These are phyloP conservation scores for Lamellibrachia satsuma DNA, from an alignment of 2,888 invertebrate genomes.

Conservation along the genomic window DNA sequence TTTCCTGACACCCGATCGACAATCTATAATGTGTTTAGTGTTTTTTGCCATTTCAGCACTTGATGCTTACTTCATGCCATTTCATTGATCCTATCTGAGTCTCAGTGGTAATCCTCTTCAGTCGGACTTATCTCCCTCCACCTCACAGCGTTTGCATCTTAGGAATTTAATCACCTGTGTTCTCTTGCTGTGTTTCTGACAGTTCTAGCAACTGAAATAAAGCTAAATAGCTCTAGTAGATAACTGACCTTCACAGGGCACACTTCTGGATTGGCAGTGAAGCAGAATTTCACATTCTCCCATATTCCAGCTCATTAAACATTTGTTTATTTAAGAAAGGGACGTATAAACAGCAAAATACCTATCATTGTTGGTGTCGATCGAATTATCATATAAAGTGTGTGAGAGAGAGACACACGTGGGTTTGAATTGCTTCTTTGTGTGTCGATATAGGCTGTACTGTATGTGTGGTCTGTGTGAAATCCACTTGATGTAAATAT, in stretches of 20 bases:
- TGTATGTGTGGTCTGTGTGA: not conserved
- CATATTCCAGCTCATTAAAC: not conserved
- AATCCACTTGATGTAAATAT: not conserved
- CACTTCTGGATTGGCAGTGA: not conserved
- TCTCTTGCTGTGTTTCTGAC: not conserved
- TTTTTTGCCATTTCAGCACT: constrained; percentile 8
- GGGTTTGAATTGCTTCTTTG: not conserved
- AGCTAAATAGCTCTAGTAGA: not conserved
- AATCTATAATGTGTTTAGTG: constrained; percentile 1
- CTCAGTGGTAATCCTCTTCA: not conserved
- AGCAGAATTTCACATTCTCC: not conserved
- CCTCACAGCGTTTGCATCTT: not conserved
- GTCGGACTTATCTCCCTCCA: not conserved
- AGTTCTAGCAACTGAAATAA: not conserved
- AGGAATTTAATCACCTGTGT: constrained; percentile 17
- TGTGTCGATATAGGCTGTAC: not conserved
- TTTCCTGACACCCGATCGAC: not conserved
- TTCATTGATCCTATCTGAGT: not conserved
- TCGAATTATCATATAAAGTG: not conserved
- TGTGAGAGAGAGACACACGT: not conserved
- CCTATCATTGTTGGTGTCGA: not conserved
- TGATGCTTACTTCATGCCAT: not conserved
- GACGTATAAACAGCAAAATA: not conserved
- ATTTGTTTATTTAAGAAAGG: not conserved
- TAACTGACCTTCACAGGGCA: not conserved